A percentile compares a stretch with the other conserved stretches of the same genome.
Evolutionary conservation across 2,888 invertebrate genomes (phyloP).

Genomic region (Odontothrips loti): DNA sequence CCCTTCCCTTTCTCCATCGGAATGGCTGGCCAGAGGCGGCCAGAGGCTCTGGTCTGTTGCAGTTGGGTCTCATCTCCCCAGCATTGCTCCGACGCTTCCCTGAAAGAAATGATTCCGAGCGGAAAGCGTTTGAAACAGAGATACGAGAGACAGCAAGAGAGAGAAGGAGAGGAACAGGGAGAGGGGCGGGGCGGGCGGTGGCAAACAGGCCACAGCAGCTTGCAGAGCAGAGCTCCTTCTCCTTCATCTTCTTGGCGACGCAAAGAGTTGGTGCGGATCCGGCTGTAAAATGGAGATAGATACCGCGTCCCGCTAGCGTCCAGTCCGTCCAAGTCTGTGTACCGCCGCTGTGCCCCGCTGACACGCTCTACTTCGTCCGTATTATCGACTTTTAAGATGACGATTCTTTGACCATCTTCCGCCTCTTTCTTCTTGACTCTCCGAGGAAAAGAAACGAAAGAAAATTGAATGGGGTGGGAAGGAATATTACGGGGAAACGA

Average conservation of each 20-base stretch:
- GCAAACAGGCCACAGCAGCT: background rate
- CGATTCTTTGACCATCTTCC: background rate
- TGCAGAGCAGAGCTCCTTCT: background rate
- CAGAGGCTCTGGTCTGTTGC: background rate
- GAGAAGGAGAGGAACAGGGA: background rate
- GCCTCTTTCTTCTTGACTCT: background rate
- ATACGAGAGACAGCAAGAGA: too few relatives aligned
- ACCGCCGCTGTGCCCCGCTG: background rate
- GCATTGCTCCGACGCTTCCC: background rate
- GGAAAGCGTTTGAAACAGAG: background rate
- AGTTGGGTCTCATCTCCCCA: background rate
- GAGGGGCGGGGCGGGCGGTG: background rate
- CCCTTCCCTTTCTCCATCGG: background rate
- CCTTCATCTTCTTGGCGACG: too few relatives aligned
- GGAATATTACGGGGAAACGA: background rate
- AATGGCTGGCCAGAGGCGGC: background rate
- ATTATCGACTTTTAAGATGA: constrained; percentile 3
- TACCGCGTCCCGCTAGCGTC: constrained; percentile 16
- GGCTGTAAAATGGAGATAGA: constrained; percentile 20
- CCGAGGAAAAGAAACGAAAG: background rate
- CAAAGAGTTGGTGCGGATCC: background rate
- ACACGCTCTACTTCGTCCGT: constrained; percentile 6
- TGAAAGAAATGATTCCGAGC: background rate
- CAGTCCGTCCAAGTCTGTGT: constrained; percentile 2
- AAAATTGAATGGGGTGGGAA: background rate